Base-by-base conservation (phyloP, 92 coral and sea anemone species). In the Bergia sp. region DNA sequence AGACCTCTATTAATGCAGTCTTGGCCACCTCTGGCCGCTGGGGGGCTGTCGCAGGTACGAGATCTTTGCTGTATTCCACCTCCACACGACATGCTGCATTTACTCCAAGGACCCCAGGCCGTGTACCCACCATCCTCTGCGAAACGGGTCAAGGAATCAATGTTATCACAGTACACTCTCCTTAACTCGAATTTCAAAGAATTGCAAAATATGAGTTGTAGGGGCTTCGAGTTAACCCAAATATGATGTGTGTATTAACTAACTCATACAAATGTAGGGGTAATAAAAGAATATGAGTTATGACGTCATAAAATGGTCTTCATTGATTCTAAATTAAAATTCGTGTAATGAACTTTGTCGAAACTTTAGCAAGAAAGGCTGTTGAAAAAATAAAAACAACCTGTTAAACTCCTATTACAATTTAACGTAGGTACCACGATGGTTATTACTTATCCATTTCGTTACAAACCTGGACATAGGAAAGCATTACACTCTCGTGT, bases 71-170 rank as follows among this genome's bases (percentile, higher is more conserved):
- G 94, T 57, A 97, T 83, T 5, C 99, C 99, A 36, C 98, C 96
- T 2, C 98, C 99, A 61, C 99, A 97, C 11, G 94, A 84, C 44
- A 92, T 91, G 93, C 95, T 95, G 71, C 99, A 97, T 41, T 82
- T 82, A n/a, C 93, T 91, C 99, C 99, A 97, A 21, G 94, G 93
- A 41, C 96, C 94, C 99, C 99, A 97, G 18, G 88, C 89, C 18
- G 95, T 89, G 87, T 94, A 97, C 80, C 92, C 95, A 73, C 96
- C 97, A 83, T 96, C 91, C 84, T 89, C 99, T 97, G 87, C 71
- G 47, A 86, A 1, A 9, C 4, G 61, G 55, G n/a, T 21, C n/a
- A 44, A 76, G 29, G 21, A 39, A 36, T 61, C 45, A 50, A 0
- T 23, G 49, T 39, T 47, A 80, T 18, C 12, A 57, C 61, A 16